phyloP scores from a whole-genome alignment of 2,888 invertebrate genomes.

The Callyntrura sp. region DNA sequence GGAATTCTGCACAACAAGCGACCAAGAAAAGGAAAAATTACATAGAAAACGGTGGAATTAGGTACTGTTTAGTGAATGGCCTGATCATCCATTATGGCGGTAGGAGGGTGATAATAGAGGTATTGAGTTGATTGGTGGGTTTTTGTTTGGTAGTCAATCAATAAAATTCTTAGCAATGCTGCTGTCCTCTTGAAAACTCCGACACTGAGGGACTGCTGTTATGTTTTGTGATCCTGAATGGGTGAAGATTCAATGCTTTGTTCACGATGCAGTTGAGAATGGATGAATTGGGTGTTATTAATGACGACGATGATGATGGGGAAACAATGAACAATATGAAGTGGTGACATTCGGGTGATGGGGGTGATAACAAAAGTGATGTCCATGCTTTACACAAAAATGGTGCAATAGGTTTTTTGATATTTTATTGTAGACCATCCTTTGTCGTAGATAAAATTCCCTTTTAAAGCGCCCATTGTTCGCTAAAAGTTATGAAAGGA shows the following conservation, averaged over 20 bases:
- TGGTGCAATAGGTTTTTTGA: no score
- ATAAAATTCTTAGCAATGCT: neutral
- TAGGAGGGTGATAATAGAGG: neutral
- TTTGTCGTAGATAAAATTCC: no score
- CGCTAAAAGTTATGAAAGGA: no score
- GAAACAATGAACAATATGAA: neutral
- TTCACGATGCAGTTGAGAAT: conserved; percentile 12
- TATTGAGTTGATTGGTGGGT: neutral
- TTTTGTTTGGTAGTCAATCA: neutral
- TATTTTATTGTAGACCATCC: no score
- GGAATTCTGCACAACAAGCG: neutral
- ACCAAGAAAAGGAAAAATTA: neutral
- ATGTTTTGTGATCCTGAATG: neutral
- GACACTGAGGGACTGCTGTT: neutral
- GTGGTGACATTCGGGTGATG: neutral
- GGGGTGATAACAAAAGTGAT: neutral
- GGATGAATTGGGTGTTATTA: neutral
- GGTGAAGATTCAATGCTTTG: neutral
- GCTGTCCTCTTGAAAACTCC: neutral
- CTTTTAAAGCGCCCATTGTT: no score
- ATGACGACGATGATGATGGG: neutral
- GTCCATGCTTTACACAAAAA: neutral
- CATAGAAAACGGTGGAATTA: neutral
- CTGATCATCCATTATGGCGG: neutral
- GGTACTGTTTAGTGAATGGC: conserved; percentile 8